Evolutionary conservation across 2,888 invertebrate species (phyloP).

Genomic region (Gnatocerus cornutus): DNA sequence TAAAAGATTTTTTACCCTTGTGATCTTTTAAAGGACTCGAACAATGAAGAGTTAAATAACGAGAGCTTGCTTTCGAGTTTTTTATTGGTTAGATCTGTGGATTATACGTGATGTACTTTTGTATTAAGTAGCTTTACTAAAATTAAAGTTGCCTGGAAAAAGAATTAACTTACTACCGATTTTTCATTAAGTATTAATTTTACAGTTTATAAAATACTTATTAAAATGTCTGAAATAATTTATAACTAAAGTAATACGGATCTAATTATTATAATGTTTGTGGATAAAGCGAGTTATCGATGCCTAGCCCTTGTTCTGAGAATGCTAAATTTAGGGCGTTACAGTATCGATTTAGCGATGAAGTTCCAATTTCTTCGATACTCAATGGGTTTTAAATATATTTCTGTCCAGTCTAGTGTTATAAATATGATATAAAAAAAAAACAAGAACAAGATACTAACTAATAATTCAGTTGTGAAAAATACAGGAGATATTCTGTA

Average conservation of each 20-base stretch:
- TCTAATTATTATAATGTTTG: not conserved
- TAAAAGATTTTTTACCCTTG: conserved; percentile 25
- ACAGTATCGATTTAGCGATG: not conserved
- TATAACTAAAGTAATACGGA: no score
- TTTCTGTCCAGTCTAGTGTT: not conserved
- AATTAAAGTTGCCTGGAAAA: no score
- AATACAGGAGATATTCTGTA: no score
- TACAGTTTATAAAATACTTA: no score
- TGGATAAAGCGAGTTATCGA: not conserved
- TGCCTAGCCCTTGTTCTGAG: not conserved
- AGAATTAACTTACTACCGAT: no score
- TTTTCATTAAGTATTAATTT: no score
- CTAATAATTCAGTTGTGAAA: no score
- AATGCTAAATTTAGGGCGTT: not conserved
- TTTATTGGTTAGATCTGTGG: no score
- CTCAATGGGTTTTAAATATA: not conserved
- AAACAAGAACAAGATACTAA: no score
- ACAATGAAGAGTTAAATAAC: conserved; percentile 4
- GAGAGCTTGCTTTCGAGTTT: conserved; percentile 7
- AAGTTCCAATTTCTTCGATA: not conserved
- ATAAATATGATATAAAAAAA: conserved; percentile 5
- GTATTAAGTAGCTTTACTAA: no score
- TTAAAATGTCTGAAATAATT: no score
- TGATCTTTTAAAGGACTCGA: conserved; percentile 10
- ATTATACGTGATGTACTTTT: no score